These are phyloP conservation scores for Thalassarche chlororhynchos DNA, from an alignment of 2,113 vertebrate genomes.

Conservation along the genomic window DNA sequence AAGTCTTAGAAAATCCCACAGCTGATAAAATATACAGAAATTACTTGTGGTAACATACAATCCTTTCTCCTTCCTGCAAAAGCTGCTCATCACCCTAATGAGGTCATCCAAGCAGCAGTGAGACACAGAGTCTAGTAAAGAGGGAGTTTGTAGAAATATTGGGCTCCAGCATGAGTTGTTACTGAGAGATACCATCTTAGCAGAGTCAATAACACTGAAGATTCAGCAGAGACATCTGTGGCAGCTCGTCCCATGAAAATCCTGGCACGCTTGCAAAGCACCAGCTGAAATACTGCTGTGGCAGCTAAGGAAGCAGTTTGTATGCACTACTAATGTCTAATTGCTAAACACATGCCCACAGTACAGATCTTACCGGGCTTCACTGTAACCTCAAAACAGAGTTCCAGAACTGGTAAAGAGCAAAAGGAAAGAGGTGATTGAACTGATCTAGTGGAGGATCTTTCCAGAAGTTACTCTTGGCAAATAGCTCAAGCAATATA, in stretches of 20 bases:
- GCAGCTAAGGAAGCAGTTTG: background rate
- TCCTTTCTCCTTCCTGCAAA: background rate
- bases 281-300: slow-evolving; percentile 12
- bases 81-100: background rate
- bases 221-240: background rate
- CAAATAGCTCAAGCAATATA: background rate
- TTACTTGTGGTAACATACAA: background rate
- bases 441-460: background rate
- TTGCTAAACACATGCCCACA: background rate
- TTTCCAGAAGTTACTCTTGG: background rate
- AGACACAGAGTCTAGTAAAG: background rate
- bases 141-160: background rate
- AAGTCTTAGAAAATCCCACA: background rate
- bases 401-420: background rate
- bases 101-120: background rate
- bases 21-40: background rate
- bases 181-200: background rate
- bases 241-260: background rate
- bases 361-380: background rate
- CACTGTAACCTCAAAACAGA: background rate
- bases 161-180: background rate
- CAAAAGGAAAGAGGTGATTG: background rate
- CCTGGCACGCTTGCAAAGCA: background rate
- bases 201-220: background rate
- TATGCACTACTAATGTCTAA: background rate